A percentile compares a stretch with the other conserved stretches of the same genome.
phyloP scores from a whole-genome alignment of 64 coral and sea anemone genomes.

The Actinia tenebrosa region DNA sequence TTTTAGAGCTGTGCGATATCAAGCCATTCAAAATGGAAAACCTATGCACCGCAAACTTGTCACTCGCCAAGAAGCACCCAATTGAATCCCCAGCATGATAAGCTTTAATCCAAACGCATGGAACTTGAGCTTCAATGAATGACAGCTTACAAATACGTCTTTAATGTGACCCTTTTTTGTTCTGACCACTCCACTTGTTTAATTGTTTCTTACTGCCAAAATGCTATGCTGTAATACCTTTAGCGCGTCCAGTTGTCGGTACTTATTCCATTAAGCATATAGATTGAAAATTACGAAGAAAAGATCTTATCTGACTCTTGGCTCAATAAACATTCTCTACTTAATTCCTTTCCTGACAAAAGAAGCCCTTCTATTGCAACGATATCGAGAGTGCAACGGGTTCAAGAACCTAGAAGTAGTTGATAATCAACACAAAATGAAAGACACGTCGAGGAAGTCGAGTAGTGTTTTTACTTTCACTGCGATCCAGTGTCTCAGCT shows the following conservation, averaged over 20 bases:
- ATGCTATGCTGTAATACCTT: background rate
- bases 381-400: background rate
- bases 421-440: constrained; percentile 1
- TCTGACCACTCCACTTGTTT: constrained; percentile 5
- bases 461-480: background rate
- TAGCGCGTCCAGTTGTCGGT: constrained; percentile 6
- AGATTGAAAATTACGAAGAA: constrained; percentile 13
- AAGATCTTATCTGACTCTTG: constrained; percentile 4
- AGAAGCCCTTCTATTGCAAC: background rate
- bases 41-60: background rate
- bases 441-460: background rate
- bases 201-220: constrained; percentile 8
- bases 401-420: constrained; percentile 9
- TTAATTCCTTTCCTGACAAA: background rate
- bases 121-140: constrained; percentile 45
- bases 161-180: constrained; percentile 40
- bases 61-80: constrained; percentile 13
- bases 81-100: constrained; percentile 18
- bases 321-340: constrained; percentile 11
- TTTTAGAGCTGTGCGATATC: background rate
- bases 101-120: constrained; percentile 40
- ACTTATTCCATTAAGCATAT: constrained; percentile 18
- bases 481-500: background rate
- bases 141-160: constrained; percentile 52
- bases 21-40: background rate